Evolutionary conservation across 2,797 vertebrate genomes (phyloP), one percentile per base, ranked within the genome.

Genomic region (Phoeniculus purpureus): DNA sequence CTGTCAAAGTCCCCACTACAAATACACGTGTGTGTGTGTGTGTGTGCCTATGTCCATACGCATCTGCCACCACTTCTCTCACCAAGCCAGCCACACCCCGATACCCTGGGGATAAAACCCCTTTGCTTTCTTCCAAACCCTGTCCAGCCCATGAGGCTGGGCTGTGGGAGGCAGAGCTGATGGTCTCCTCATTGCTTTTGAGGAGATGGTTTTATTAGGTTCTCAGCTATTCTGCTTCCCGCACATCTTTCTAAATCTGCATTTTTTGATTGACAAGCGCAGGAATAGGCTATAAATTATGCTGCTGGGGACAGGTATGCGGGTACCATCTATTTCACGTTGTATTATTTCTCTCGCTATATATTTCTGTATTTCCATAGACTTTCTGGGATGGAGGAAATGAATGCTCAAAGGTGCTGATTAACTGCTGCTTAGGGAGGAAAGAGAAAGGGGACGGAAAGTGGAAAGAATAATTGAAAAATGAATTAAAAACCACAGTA

Each of bases 201-300:
- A 84, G 80, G 51, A 95, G 67, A 34, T 79, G 75, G 70, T 88
- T 95, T 94, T 94, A 83, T 87, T 92, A 92, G 86, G 80, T 73
- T 88, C 71, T 89, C 81, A 45, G 83, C 85, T 72, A 14, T 87
- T 89, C 84, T 91, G 58, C 61, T 37, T 79, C 79, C 61, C 90
- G 65, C 71, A 31, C 64, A 70, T 92, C 59, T 62, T 70, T 77
- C 81, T 85, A 51, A 85, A 94, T 93, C 87, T 95, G 67, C 81
- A 82, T 92, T 78, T 93, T 89, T 77, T 93, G 84, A 94, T 82
- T 95, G 91, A 94, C 89, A 93, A 84, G 89, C 89, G 61, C 48
- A 72, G 76, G 54, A 82, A 84, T 74, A 43, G 17, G 21, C 84
- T 75, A 81, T 48, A 84, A 88, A 87, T 68, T 61, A 72, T 58